These are phyloP conservation scores for Rhynchotus rufescens DNA, from an alignment of 2,797 vertebrate species.

Conservation along the genomic window DNA sequence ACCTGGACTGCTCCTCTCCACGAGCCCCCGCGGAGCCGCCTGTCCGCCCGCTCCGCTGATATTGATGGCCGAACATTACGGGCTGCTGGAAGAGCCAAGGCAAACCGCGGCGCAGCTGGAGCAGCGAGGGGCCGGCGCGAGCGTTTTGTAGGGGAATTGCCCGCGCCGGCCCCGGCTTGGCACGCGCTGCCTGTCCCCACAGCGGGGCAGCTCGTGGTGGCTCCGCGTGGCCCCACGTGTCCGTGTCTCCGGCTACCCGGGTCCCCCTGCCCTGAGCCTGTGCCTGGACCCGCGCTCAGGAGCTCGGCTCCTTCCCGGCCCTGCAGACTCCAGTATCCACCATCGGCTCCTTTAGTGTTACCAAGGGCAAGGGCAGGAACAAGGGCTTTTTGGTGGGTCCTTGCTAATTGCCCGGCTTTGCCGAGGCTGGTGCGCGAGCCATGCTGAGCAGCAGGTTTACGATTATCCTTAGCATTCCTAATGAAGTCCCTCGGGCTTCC, in stretches of 20 bases:
- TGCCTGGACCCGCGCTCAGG: not conserved
- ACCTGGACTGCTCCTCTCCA: not conserved
- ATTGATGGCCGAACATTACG: not conserved
- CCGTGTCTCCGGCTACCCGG: too few species aligned
- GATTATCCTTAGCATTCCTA: not conserved
- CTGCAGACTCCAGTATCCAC: not conserved
- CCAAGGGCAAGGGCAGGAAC: not conserved
- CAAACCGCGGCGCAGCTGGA: accelerated
- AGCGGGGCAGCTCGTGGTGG: not conserved
- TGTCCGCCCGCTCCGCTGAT: not conserved
- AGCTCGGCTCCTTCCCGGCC: not conserved
- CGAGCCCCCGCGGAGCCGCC: not conserved
- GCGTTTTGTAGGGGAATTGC: accelerated
- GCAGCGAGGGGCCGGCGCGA: accelerated
- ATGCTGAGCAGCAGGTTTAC: not conserved
- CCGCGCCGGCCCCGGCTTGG: accelerated
- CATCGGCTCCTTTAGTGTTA: not conserved
- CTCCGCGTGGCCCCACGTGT: accelerated
- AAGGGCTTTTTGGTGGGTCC: not conserved
- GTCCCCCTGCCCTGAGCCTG: too few species aligned
- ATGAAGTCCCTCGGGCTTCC: slow-evolving; percentile 58
- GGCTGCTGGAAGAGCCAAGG: not conserved
- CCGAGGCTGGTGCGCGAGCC: not conserved
- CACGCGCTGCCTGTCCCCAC: accelerated
- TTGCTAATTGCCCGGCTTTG: not conserved